These are phyloP conservation scores for Selenia dentaria DNA, from an alignment of 2,888 invertebrate genomes.

Conservation along the genomic window DNA sequence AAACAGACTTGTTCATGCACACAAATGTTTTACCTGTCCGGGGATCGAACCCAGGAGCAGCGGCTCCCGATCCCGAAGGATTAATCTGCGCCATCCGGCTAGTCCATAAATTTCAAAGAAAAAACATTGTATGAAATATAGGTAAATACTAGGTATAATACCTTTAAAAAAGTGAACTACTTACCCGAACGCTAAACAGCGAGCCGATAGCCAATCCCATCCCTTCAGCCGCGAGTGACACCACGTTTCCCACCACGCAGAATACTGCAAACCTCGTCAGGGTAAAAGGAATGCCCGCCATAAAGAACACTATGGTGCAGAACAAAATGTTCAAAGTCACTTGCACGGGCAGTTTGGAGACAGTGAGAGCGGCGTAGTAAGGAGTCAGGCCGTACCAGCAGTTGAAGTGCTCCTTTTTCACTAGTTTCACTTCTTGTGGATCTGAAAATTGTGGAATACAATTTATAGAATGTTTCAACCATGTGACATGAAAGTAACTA, in stretches of 20 bases:
- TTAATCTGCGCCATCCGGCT: too few relatives aligned
- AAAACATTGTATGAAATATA: too few relatives aligned
- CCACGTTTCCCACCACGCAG: constrained; percentile 86
- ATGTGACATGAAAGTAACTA: too few relatives aligned
- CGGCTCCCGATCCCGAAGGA: too few relatives aligned
- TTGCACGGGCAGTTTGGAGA: constrained; percentile 86
- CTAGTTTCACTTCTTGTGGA: constrained; percentile 87
- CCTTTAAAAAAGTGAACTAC: too few relatives aligned
- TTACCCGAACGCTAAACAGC: constrained; percentile 86
- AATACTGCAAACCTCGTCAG: constrained; percentile 87
- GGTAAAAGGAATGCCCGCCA: constrained; percentile 89
- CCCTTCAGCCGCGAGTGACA: constrained; percentile 91
- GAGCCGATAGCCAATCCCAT: constrained; percentile 91
- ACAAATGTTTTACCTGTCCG: too few relatives aligned
- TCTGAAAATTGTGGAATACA: constrained; percentile 68
- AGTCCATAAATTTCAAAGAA: too few relatives aligned
- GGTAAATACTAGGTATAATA: too few relatives aligned
- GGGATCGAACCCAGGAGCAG: too few relatives aligned
- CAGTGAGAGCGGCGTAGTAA: constrained; percentile 86
- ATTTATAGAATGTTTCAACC: too few relatives aligned
- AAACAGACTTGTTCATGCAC: too few relatives aligned
- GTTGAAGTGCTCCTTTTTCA: constrained; percentile 89
- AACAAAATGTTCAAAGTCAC: constrained; percentile 85
- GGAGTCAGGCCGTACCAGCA: constrained; percentile 87
- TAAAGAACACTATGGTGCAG: constrained; percentile 85